A percentile compares a stretch with the other conserved stretches of the same genome.
Conservation (phyloP, 2,113 vertebrate species). For the Pogona vitticeps region DNA sequence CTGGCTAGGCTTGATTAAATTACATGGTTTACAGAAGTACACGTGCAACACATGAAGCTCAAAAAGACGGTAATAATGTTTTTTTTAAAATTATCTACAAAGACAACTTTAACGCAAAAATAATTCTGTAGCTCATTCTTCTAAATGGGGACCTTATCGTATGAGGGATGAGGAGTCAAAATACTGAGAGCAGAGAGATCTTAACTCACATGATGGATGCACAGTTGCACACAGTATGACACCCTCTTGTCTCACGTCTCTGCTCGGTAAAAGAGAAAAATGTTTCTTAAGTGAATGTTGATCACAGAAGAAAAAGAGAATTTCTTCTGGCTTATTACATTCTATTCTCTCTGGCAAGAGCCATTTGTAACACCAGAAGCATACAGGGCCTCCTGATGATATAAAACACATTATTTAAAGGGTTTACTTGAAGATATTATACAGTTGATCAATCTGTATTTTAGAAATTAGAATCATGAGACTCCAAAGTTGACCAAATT, state of each 20-base stretch:
- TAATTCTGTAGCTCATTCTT: constrained; percentile 33
- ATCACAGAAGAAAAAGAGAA: neutral
- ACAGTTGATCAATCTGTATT: neutral
- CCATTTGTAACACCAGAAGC: neutral
- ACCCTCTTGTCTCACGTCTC: constrained; percentile 20
- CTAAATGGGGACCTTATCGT: constrained; percentile 7
- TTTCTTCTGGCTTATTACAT: neutral
- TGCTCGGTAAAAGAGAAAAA: constrained; percentile 24
- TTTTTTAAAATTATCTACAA: constrained; percentile 26
- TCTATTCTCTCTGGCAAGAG: constrained; percentile 1
- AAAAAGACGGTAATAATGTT: constrained; percentile 4
- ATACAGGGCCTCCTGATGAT: constrained; percentile 3
- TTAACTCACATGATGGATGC: constrained; percentile 14
- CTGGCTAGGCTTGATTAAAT: constrained; percentile 26
- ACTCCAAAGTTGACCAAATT: neutral
- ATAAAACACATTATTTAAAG: neutral
- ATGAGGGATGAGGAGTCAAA: constrained; percentile 13
- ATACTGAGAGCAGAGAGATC: constrained; percentile 4
- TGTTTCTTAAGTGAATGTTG: constrained; percentile 14
- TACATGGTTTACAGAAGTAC: neutral
- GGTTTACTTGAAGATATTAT: neutral
- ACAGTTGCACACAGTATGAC: neutral
- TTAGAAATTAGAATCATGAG: neutral
- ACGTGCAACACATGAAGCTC: neutral
- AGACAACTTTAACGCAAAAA: constrained; percentile 16